Percentiles rank a stretch among this genome's conserved stretches.
phyloP scores from a whole-genome alignment of 2,888 invertebrate species.

The Drosophila rellima region DNA sequence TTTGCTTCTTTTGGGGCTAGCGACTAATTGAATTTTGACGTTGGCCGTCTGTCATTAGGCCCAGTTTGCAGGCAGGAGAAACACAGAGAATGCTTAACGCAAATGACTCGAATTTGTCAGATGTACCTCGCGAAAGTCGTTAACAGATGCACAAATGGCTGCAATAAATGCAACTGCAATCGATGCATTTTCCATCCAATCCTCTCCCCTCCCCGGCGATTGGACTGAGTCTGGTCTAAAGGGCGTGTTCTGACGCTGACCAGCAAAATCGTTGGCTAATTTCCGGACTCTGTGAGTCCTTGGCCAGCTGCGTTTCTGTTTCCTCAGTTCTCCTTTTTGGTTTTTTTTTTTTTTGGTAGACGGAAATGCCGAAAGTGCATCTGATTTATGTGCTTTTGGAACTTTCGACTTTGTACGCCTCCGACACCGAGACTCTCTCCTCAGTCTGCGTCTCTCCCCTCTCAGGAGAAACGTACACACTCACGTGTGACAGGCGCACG shows the following conservation, averaged over 20 bases:
- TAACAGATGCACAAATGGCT: constrained; percentile 56
- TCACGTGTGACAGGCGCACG: constrained; percentile 54
- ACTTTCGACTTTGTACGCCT: constrained; percentile 61
- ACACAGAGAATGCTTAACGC: constrained; percentile 57
- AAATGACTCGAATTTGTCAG: constrained; percentile 72
- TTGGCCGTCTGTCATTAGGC: constrained; percentile 65
- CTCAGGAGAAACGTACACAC: constrained; percentile 34
- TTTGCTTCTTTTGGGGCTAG: constrained; percentile 9
- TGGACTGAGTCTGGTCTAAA: neutral
- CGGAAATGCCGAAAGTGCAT: constrained; percentile 80
- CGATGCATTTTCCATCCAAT: constrained; percentile 41
- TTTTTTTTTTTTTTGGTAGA: constrained; percentile 31
- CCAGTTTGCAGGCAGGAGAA: constrained; percentile 44
- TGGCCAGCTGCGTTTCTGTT: constrained; percentile 28
- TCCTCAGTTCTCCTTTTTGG: neutral
- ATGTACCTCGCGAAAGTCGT: neutral
- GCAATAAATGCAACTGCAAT: constrained; percentile 68
- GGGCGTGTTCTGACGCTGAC: constrained; percentile 16
- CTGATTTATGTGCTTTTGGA: constrained; percentile 79
- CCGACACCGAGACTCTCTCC: neutral
- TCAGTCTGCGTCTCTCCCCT: neutral
- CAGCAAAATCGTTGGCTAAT: constrained; percentile 62
- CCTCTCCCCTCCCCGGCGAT: neutral
- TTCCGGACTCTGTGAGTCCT: constrained; percentile 41
- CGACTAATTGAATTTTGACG: constrained; percentile 78